These are phyloP conservation scores for Casuarius casuarius DNA, from an alignment of 2,113 vertebrate genomes.

Conservation along the genomic window DNA sequence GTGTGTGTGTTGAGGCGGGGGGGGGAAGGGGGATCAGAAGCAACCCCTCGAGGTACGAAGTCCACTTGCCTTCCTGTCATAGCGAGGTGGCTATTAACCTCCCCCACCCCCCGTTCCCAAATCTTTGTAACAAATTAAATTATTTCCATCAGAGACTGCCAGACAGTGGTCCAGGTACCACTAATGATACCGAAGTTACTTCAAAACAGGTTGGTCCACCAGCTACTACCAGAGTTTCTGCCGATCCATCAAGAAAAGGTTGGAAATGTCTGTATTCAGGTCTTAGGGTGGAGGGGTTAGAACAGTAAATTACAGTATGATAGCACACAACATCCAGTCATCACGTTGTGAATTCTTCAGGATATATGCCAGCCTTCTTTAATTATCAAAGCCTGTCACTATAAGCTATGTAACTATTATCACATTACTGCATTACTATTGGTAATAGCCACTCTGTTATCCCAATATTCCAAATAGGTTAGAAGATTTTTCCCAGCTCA, in stretches of 20 bases:
- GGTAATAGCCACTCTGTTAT: background rate
- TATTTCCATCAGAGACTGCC: background rate
- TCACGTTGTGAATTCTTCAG: background rate
- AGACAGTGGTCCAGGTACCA: accelerated
- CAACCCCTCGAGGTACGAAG: background rate
- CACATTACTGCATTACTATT: background rate
- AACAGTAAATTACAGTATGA: background rate
- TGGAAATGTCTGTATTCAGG: background rate
- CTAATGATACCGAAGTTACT: background rate
- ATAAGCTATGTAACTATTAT: background rate
- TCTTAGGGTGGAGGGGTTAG: background rate
- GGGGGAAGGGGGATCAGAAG: background rate
- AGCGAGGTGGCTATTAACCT: background rate
- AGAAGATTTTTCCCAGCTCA: background rate
- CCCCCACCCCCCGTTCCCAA: no score
- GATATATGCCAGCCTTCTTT: background rate
- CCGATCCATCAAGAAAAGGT: background rate
- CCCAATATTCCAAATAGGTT: background rate
- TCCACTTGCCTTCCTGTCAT: background rate
- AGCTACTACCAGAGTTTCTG: background rate
- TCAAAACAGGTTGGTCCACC: background rate
- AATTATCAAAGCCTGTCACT: background rate
- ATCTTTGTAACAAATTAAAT: background rate
- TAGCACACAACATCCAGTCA: background rate
- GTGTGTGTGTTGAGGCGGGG: background rate